Evolutionary conservation across 1,140 invertebrate species (phyloP), one percentile per base, ranked within the genome.

Genomic region (Pseudachorutes palmiensis): DNA sequence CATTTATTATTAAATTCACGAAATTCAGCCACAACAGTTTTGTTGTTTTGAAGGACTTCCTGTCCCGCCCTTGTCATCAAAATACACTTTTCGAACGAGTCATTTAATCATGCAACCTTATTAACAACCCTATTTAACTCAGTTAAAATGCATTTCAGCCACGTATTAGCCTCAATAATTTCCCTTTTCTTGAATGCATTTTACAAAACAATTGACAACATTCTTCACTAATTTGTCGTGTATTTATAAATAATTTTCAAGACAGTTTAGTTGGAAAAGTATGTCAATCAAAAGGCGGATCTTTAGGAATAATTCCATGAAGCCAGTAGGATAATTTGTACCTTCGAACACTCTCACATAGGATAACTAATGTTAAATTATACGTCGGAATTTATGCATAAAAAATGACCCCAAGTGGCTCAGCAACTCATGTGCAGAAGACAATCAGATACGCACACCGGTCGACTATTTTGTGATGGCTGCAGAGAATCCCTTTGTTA

Each of bases 311-410:
- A n/a, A 12, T 57, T 5, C 5, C 28, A 57, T n/a, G n/a, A n/a
- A n/a, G n/a, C n/a, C n/a, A n/a, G n/a, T n/a, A 12, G 55, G 55
- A 57, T n/a, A n/a, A 57, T n/a, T 22, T n/a, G 28, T 22, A 57
- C n/a, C 55, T 57, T n/a, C 22, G 5, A 22, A 57, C 5, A 12
- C 22, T 5, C 5, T 57, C 28, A 9, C 5, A n/a, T 2, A 48
- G 57, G 48, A 63, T 55, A 60, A 69, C 5, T 9, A 5, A 55
- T 14, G 24, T 9, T 9, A 24, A 55, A 55, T 55, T n/a, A n/a
- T 19, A 55, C 24, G 9, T 14, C 5, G 12, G 51, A 55, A 55
- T 19, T 14, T 19, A 24, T 24, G 12, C 24, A 26, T 19, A 55
- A 14, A 55, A 26, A 19, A 26, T 26, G 12, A 14, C 51, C 12